A percentile compares a stretch with the other conserved stretches of the same genome.
Evolutionary conservation across 2,113 vertebrate genomes (phyloP).

Genomic region (Paradisaea rubra): DNA sequence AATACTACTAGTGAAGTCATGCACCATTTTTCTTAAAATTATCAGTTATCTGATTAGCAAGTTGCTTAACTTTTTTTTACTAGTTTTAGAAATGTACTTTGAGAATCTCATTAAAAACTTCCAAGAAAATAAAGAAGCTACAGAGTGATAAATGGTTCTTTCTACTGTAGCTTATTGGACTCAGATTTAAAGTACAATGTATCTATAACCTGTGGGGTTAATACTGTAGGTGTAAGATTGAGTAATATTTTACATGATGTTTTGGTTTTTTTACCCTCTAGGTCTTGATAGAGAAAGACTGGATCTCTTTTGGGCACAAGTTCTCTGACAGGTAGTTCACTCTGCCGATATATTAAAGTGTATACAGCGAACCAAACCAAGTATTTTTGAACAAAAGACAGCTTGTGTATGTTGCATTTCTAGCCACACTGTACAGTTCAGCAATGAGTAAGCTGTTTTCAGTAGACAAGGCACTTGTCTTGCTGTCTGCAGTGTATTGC

Average conservation of each 20-base stretch:
- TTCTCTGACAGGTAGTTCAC: constrained; percentile 91
- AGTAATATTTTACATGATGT: not conserved
- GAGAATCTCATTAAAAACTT: not conserved
- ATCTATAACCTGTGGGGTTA: rapidly evolving
- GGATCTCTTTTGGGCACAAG: constrained; percentile 98
- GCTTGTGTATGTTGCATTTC: not conserved
- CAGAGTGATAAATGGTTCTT: not conserved
- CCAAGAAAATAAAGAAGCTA: not conserved
- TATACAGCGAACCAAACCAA: not conserved
- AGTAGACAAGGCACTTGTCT: not conserved
- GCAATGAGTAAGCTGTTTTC: not conserved
- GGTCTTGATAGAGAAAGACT: constrained; percentile 98
- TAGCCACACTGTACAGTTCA: not conserved
- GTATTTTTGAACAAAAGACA: not conserved
- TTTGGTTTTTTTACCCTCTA: constrained; percentile 38
- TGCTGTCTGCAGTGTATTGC: not conserved
- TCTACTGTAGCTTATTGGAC: not conserved
- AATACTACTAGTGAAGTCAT: not conserved
- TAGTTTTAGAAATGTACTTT: not conserved
- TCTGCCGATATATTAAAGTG: not conserved
- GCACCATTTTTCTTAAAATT: not conserved
- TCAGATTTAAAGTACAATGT: not conserved
- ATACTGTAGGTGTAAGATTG: not conserved
- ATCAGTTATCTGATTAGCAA: not conserved
- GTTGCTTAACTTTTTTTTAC: not conserved